Conservation (phyloP, 2,888 invertebrate genomes). For the Ophion slaviceki region DNA sequence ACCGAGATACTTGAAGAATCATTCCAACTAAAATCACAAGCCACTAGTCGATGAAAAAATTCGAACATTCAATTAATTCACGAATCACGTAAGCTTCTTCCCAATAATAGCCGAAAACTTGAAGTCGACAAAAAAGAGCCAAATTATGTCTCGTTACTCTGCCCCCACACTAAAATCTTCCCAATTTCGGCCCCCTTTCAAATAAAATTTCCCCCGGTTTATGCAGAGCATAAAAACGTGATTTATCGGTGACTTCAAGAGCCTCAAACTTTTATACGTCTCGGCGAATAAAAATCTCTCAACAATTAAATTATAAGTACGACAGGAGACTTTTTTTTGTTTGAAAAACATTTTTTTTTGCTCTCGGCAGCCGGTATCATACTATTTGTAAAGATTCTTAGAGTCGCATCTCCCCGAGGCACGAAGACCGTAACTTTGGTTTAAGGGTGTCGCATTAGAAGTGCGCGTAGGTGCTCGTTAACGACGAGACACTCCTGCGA, state of each 20-base stretch:
- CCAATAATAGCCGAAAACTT: too few relatives aligned
- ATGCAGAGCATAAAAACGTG: background rate
- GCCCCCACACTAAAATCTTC: background rate
- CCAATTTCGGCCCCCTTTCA: background rate
- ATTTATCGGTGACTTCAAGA: constrained; percentile 1
- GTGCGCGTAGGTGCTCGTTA: constrained; percentile 64
- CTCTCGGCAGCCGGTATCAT: background rate
- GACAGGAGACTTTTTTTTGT: background rate
- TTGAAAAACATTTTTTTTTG: background rate
- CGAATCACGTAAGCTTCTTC: too few relatives aligned
- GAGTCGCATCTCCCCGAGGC: constrained; percentile 8
- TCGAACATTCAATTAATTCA: too few relatives aligned
- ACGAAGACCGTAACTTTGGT: constrained; percentile 44
- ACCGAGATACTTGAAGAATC: too few relatives aligned
- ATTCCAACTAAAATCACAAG: too few relatives aligned
- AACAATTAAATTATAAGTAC: constrained; percentile 2
- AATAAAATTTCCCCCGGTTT: background rate
- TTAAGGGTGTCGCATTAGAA: constrained; percentile 60
- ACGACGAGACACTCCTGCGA: constrained; percentile 52
- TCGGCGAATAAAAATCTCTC: constrained; percentile 2
- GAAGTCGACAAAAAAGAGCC: too few relatives aligned
- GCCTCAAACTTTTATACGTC: background rate
- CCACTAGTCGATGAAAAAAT: too few relatives aligned
- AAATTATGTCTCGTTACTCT: constrained; percentile 1
- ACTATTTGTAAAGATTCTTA: constrained; percentile 26